phyloP scores from a whole-genome alignment of 2,113 vertebrate species.

The Oncorhynchus nerka region DNA sequence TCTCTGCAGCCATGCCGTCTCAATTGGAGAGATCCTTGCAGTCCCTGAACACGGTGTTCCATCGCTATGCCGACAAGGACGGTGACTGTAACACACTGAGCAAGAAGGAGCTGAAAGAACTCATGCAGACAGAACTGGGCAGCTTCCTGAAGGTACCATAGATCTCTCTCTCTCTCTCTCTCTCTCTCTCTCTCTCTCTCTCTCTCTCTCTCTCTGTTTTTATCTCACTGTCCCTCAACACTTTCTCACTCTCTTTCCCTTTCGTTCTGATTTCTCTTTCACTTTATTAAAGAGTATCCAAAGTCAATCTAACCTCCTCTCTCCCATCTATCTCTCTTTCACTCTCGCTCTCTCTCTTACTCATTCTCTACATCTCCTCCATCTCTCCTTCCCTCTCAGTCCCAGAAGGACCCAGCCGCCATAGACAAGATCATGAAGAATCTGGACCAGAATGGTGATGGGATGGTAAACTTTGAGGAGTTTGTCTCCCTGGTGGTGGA shows the following conservation, averaged over 20 bases:
- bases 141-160: constrained; percentile 77
- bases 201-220: background rate
- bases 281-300: too few species aligned
- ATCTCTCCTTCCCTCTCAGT: constrained; percentile 58
- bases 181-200: too few species aligned
- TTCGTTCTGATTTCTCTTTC: too few species aligned
- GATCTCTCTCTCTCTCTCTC: background rate
- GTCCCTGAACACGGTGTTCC: constrained; percentile 80
- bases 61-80: constrained; percentile 77
- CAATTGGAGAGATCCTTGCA: constrained; percentile 86
- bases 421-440: constrained; percentile 87
- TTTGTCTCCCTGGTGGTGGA: constrained; percentile 84
- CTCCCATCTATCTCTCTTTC: background rate
- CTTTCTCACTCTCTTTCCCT: too few species aligned
- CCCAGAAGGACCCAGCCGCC: constrained; percentile 76
- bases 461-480: constrained; percentile 88
- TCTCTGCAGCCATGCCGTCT: constrained; percentile 68
- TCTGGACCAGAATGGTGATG: constrained; percentile 84
- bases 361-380: background rate
- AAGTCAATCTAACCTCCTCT: too few species aligned
- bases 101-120: constrained; percentile 77
- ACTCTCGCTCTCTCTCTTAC: background rate
- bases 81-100: constrained; percentile 70
- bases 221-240: background rate
- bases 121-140: constrained; percentile 79